phyloP scores from a whole-genome alignment of 35 echinoderm and acorn worm species.

The Acanthaster planci region DNA sequence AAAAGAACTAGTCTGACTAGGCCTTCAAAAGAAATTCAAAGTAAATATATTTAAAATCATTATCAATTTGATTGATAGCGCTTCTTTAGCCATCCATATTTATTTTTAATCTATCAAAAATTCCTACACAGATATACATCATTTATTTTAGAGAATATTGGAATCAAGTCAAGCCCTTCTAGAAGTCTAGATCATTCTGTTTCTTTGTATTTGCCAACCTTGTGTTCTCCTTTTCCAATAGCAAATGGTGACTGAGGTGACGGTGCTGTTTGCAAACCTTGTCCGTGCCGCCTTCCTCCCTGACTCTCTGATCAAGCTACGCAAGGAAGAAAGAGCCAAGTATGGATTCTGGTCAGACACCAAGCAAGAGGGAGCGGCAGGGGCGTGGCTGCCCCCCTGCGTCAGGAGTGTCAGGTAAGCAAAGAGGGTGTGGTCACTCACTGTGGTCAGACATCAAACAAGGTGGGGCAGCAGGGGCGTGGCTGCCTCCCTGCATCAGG shows the following conservation, averaged over 20 bases:
- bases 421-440: background rate
- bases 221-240: conserved; percentile 3
- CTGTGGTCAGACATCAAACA: conserved; percentile 68
- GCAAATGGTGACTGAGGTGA: conserved; percentile 76
- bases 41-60: too few relatives aligned
- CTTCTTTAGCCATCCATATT: too few relatives aligned
- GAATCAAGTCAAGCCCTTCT: too few relatives aligned
- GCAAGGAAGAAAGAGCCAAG: conserved; percentile 48
- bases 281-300: conserved; percentile 96
- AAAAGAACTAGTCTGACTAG: too few relatives aligned
- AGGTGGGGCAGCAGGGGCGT: conserved; percentile 54
- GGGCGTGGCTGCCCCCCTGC: conserved; percentile 29
- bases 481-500: conserved; percentile 35
- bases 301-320: conserved; percentile 62
- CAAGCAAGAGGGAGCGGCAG: conserved; percentile 67
- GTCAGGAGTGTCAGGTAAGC: conserved; percentile 55
- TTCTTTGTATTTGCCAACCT: background rate
- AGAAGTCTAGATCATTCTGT: too few relatives aligned
- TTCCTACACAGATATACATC: too few relatives aligned
- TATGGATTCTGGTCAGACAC: conserved; percentile 77
- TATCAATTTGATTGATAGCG: too few relatives aligned
- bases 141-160: too few relatives aligned
- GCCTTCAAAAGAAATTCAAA: too few relatives aligned
- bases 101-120: too few relatives aligned
- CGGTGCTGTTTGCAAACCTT: conserved; percentile 74